Conservation (phyloP, 2,888 invertebrate genomes). For the Drosophila picticornis region DNA sequence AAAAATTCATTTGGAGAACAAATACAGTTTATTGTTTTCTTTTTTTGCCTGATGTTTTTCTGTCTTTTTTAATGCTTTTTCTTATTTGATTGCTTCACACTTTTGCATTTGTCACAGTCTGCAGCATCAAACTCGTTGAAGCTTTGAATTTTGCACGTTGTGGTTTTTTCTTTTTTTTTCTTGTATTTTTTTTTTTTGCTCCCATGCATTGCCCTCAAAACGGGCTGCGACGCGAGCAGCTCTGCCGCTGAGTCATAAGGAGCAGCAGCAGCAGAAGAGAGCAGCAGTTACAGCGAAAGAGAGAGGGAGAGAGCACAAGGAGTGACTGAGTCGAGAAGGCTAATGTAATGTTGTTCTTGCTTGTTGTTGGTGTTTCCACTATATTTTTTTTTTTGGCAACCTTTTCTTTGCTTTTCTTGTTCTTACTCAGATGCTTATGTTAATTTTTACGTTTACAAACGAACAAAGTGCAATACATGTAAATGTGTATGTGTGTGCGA, state of each 20-base stretch:
- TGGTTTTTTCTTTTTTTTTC: slow-evolving; percentile 19
- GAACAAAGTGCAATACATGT: slow-evolving; percentile 17
- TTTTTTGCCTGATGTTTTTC: slow-evolving; percentile 16
- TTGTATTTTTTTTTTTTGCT: slow-evolving; percentile 33
- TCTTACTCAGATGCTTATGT: slow-evolving; percentile 59
- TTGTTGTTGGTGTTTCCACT: slow-evolving; percentile 61
- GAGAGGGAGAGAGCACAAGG: slow-evolving; percentile 41
- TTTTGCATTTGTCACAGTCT: slow-evolving; percentile 59
- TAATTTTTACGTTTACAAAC: slow-evolving; percentile 70
- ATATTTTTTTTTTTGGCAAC: slow-evolving; percentile 50
- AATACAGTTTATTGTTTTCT: slow-evolving; percentile 52
- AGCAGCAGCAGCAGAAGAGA: slow-evolving; percentile 44
- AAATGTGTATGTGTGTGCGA: slow-evolving; percentile 41
- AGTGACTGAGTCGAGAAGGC: slow-evolving; percentile 37
- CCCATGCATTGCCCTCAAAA: slow-evolving; percentile 65
- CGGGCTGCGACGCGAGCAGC: slow-evolving; percentile 44
- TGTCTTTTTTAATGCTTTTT: slow-evolving; percentile 8
- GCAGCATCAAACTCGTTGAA: slow-evolving; percentile 36
- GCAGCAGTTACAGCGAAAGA: slow-evolving; percentile 31
- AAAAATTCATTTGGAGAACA: slow-evolving; percentile 43
- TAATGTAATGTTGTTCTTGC: slow-evolving; percentile 48
- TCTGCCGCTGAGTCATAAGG: slow-evolving; percentile 65
- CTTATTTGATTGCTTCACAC: slow-evolving; percentile 26
- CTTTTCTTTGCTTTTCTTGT: slow-evolving; percentile 58
- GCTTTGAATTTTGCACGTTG: slow-evolving; percentile 58